These are phyloP conservation scores for Solea senegalensis DNA, from an alignment of 2,113 vertebrate species.

Conservation along the genomic window DNA sequence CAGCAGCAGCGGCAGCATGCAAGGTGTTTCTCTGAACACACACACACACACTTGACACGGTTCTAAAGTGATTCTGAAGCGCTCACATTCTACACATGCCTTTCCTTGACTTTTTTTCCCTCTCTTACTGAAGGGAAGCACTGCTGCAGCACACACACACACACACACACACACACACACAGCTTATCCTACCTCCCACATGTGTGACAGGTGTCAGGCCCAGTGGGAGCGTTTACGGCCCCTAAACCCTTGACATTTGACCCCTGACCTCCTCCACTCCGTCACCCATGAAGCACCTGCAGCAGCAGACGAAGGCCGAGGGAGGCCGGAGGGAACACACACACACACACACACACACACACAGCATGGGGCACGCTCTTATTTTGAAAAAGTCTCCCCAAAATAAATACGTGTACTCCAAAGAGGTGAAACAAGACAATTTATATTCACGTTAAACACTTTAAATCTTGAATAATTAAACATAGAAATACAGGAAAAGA, in stretches of 20 bases:
- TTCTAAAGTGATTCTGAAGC: conserved; percentile 60
- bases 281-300: conserved; percentile 65
- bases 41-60: conserved; percentile 55
- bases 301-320: conserved; percentile 4
- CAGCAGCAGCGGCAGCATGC: conserved; percentile 58
- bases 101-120: conserved; percentile 21
- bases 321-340: neutral
- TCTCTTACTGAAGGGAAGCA: conserved; percentile 33
- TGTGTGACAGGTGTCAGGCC: conserved; percentile 81
- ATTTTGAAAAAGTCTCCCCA: neutral
- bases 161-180: conserved; percentile 51
- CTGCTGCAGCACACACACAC: conserved; percentile 49
- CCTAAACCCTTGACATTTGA: conserved; percentile 75
- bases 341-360: too few relatives aligned
- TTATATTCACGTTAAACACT: too few relatives aligned
- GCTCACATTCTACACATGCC: conserved; percentile 74
- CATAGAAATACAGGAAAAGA: too few relatives aligned
- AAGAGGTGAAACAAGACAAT: too few relatives aligned
- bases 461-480: too few relatives aligned
- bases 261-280: conserved; percentile 53
- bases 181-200: conserved; percentile 83
- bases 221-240: conserved; percentile 74
- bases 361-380: neutral
- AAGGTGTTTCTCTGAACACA: conserved; percentile 69
- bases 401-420: too few relatives aligned